Conservation (phyloP, 2,113 vertebrate genomes). For the Phoxinus phoxinus region DNA sequence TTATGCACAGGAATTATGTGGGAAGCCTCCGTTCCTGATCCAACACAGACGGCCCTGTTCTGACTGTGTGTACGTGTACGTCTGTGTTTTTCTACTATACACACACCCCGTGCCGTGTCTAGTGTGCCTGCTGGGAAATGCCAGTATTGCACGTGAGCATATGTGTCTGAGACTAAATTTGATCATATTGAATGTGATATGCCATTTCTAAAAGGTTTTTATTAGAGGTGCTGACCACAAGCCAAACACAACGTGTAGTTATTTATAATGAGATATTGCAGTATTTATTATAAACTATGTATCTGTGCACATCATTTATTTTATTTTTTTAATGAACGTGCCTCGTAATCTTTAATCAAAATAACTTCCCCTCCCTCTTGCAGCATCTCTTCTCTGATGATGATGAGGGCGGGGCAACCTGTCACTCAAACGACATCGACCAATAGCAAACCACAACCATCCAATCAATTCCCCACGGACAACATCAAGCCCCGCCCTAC, state of each 20-base stretch:
- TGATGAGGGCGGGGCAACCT: no score
- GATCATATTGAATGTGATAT: neutral
- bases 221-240: neutral
- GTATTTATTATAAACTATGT: no score
- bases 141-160: neutral
- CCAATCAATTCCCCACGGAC: no score
- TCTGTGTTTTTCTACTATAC: conserved; percentile 34
- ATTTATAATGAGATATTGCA: neutral
- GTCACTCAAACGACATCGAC: no score
- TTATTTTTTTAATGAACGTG: no score
- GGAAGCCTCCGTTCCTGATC: conserved; percentile 55
- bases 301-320: neutral
- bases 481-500: no score
- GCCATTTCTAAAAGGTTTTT: neutral
- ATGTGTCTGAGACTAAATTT: neutral
- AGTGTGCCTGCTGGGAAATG: conserved; percentile 4
- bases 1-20: conserved; percentile 72
- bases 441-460: no score
- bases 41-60: conserved; percentile 75
- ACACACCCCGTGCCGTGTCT: neutral
- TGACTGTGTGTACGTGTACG: conserved; percentile 38
- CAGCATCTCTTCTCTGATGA: no score
- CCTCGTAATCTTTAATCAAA: no score
- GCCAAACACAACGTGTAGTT: neutral
- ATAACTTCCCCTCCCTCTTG: no score